These are phyloP conservation scores for Drosophila testacea DNA, from an alignment of 2,888 invertebrate species.

Conservation along the genomic window DNA sequence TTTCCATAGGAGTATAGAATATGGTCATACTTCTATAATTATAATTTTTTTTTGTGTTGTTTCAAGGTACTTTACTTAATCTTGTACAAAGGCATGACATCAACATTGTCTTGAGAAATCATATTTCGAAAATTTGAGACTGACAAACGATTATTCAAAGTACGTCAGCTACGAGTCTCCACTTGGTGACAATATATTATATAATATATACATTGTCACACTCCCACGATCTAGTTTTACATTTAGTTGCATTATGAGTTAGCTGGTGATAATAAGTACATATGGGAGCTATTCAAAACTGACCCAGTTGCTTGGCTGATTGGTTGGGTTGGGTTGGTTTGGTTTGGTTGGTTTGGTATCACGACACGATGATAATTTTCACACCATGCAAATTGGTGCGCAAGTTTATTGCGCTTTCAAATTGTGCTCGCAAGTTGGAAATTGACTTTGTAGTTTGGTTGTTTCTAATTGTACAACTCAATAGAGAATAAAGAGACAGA, in stretches of 20 bases:
- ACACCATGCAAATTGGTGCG: slow-evolving; percentile 68
- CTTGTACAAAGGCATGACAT: slow-evolving; percentile 2
- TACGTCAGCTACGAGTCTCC: neutral
- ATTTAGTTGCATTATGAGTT: slow-evolving; percentile 12
- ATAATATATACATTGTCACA: slow-evolving; percentile 11
- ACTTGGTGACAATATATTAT: slow-evolving; percentile 10
- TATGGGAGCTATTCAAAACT: slow-evolving; percentile 16
- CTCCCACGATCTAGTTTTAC: slow-evolving; percentile 25
- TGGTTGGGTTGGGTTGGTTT: neutral
- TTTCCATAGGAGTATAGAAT: neutral
- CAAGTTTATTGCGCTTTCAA: slow-evolving; percentile 65
- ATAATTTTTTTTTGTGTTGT: no score
- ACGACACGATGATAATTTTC: slow-evolving; percentile 66
- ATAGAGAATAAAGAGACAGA: slow-evolving; percentile 27
- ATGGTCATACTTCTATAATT: neutral
- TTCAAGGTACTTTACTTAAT: no score
- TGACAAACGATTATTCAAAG: slow-evolving; percentile 7
- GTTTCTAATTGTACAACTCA: slow-evolving; percentile 67
- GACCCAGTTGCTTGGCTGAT: slow-evolving; percentile 20
- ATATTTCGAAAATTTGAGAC: neutral
- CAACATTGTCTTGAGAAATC: slow-evolving; percentile 4
- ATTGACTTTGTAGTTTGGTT: slow-evolving; percentile 30
- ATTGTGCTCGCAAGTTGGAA: slow-evolving; percentile 25
- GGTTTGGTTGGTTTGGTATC: neutral
- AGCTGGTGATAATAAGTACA: slow-evolving; percentile 24